Evolutionary conservation across 2,888 invertebrate genomes (phyloP).

Genomic region (Dusona sp.): DNA sequence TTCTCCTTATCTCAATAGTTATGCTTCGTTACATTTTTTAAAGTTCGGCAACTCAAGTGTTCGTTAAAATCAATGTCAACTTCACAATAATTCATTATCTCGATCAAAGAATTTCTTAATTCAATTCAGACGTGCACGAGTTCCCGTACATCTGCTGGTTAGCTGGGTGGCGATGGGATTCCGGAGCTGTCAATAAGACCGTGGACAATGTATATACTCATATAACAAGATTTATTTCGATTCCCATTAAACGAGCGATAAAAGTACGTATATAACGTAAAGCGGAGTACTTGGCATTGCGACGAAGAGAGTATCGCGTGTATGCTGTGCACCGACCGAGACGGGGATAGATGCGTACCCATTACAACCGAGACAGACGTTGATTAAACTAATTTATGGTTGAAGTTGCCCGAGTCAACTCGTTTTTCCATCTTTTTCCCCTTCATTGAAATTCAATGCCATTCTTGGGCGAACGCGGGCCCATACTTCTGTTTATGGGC

Average conservation of each 20-base stretch:
- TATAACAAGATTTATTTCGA: not conserved
- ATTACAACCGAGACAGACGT: conserved; percentile 44
- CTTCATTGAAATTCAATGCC: conserved; percentile 65
- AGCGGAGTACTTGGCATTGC: conserved; percentile 1
- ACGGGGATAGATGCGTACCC: conserved; percentile 43
- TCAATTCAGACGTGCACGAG: conserved; percentile 3
- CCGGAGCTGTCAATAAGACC: conserved; percentile 22
- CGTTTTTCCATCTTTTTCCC: conserved; percentile 61
- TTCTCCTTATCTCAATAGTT: no score
- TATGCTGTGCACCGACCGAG: not conserved
- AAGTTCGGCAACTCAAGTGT: not conserved
- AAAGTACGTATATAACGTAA: not conserved
- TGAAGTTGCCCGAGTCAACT: conserved; percentile 19
- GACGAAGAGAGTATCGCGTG: conserved; percentile 45
- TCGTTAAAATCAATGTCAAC: not conserved
- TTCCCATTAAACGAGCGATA: conserved; percentile 6
- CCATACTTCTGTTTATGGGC: conserved; percentile 11
- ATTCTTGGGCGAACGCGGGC: conserved; percentile 16
- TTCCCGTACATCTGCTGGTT: conserved; percentile 24
- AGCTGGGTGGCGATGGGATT: conserved; percentile 23
- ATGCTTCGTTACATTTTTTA: no score
- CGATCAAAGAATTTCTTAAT: conserved; percentile 7
- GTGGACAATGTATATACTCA: conserved; percentile 19
- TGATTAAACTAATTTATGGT: conserved; percentile 72
- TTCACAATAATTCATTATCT: conserved; percentile 3